phyloP scores from a whole-genome alignment of 2,113 vertebrate genomes.

The Pleuronectes platessa region DNA sequence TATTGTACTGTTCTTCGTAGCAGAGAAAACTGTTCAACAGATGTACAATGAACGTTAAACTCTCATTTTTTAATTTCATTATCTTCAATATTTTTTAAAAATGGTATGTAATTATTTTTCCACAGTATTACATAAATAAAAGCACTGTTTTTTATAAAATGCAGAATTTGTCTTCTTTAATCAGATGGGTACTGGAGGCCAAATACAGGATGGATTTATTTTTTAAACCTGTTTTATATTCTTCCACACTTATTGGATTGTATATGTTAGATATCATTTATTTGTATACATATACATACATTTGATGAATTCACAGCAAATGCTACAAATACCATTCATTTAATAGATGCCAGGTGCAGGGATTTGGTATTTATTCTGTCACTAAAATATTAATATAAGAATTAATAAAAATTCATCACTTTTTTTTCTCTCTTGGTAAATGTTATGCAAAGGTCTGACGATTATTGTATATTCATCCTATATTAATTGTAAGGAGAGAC shows the following conservation, averaged over 20 bases:
- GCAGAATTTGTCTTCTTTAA: too few species aligned
- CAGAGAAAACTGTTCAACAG: slow-evolving; percentile 83
- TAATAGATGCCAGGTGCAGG: neutral
- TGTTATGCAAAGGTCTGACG: too few species aligned
- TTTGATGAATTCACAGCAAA: neutral
- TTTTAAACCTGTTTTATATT: too few species aligned
- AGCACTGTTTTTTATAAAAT: slow-evolving; percentile 86
- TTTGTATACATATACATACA: too few species aligned
- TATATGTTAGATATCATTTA: too few species aligned
- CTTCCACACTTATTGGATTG: neutral
- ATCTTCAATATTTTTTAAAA: slow-evolving; percentile 87
- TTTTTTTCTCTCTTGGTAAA: too few species aligned
- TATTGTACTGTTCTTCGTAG: slow-evolving; percentile 88
- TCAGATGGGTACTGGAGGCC: too few species aligned
- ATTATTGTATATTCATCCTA: too few species aligned
- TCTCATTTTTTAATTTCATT: slow-evolving; percentile 86
- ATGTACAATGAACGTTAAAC: slow-evolving; percentile 84
- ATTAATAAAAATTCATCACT: neutral
- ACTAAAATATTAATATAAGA: neutral
- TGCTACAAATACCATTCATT: neutral
- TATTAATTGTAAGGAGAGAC: too few species aligned
- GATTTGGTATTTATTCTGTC: too few species aligned
- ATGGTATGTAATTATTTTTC: slow-evolving; percentile 90
- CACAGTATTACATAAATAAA: slow-evolving; percentile 89
- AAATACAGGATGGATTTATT: too few species aligned